Evolutionary conservation across 2,888 invertebrate species (phyloP).

Genomic region (Catonia carolina): DNA sequence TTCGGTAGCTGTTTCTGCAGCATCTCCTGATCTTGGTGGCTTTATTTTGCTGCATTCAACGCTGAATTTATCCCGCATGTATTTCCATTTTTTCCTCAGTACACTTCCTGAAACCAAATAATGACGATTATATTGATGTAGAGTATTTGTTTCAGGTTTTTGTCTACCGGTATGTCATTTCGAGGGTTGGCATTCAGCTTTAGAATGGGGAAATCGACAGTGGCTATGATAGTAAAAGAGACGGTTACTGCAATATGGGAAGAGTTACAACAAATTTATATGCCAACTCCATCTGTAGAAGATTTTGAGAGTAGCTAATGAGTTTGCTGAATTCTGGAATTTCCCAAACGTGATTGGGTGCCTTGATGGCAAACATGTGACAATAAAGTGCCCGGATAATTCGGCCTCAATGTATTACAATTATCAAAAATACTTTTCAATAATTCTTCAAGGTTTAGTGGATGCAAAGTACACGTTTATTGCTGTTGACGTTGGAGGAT

Average conservation of each 20-base stretch:
- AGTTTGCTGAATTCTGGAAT: constrained; percentile 17
- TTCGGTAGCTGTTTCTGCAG: constrained; percentile 4
- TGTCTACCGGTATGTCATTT: constrained; percentile 22
- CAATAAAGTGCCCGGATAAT: constrained; percentile 20
- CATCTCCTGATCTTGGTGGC: constrained; percentile 14
- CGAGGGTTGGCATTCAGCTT: constrained; percentile 23
- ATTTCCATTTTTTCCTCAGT: constrained; percentile 19
- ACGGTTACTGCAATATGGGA: constrained; percentile 21
- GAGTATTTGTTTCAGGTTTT: constrained; percentile 17
- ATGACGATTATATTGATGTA: constrained; percentile 9
- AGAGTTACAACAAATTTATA: constrained; percentile 19
- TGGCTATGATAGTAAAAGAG: constrained; percentile 20
- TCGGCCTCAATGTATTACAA: constrained; percentile 22
- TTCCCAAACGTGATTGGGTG: constrained; percentile 20
- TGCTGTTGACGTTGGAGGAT: constrained; percentile 32
- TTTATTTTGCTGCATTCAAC: constrained; percentile 17
- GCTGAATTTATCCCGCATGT: constrained; percentile 18
- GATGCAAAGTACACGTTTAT: constrained; percentile 24
- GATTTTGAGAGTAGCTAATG: constrained; percentile 2
- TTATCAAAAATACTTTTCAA: constrained; percentile 20
- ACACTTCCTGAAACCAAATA: constrained; percentile 14
- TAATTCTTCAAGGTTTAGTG: constrained; percentile 20
- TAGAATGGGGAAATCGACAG: constrained; percentile 21
- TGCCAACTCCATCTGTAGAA: constrained; percentile 17
- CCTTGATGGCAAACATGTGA: constrained; percentile 24